Base-by-base conservation (phyloP, 2,888 invertebrate genomes). In the Drosophila pseudotalamancana region DNA sequence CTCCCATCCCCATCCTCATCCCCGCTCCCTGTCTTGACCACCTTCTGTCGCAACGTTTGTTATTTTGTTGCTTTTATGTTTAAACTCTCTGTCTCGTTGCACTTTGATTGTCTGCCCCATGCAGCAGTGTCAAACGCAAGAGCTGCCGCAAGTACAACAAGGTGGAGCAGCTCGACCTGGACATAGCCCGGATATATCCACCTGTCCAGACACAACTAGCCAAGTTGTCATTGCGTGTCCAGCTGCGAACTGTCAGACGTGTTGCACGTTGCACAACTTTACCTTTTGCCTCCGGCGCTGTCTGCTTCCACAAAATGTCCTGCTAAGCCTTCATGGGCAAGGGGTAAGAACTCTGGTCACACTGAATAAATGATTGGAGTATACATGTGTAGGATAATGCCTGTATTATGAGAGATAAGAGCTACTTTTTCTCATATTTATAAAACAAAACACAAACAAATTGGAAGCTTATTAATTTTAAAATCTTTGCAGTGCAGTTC, bases 81-180 rank as follows among this genome's bases (percentile, higher is more conserved):
- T 62, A 40, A 78, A 78, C 72, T 82, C 72, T 63, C 67, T 51
- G 78, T 51, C 75, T 60, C 48, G 53, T 25, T 75, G 59, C 71
- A 75, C 79, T 85, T 75, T 82, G 79, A 85, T 82, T 84, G 77
- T 54, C 59, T 39, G 31, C 40, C 35, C 39, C 45, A 14, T 40
- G 55, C 51, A 19, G 16, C 71, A 64, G 80, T 86, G 84, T 69
- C 86, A 86, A 77, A 62, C 84, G 51, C 79, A 85, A 63, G 40
- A 32, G 48, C 31, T 49, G 35, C 32, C 43, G 45, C 78, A 54
- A 62, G 35, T 39, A 21, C 23, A 46, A 43, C 53, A 37, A 27
- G 14, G 39, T 51, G 46, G n/a, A n/a, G n/a, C n/a, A n/a, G n/a
- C n/a, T n/a, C n/a, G n/a, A n/a, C n/a, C n/a, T n/a, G n/a, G n/a